Conservation (phyloP, 2,797 vertebrate genomes). For the Diplodus sargus region DNA sequence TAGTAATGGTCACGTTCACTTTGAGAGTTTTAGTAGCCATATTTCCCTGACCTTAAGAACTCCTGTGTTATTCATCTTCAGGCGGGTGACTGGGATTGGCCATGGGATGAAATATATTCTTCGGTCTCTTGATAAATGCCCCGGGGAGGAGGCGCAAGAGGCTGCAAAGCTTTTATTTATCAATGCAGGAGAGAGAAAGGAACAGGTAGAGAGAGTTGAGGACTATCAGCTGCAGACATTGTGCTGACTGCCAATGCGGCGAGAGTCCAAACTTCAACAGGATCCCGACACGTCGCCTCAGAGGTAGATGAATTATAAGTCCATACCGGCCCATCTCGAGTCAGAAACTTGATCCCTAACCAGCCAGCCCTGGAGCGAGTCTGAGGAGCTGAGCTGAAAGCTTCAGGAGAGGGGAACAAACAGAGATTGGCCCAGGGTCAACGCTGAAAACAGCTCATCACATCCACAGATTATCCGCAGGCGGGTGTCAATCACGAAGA, state of each 20-base stretch:
- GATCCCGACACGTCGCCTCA: slow-evolving; percentile 48
- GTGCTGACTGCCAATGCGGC: slow-evolving; percentile 71
- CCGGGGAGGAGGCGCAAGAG: slow-evolving; percentile 56
- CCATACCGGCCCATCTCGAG: slow-evolving; percentile 44
- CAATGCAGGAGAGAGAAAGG: slow-evolving; percentile 64
- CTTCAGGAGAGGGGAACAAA: slow-evolving; percentile 56
- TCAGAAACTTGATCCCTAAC: slow-evolving; percentile 64
- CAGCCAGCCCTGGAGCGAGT: slow-evolving; percentile 67
- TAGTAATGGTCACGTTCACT: slow-evolving; percentile 84
- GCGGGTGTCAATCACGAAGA: slow-evolving; percentile 72
- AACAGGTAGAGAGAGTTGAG: slow-evolving; percentile 58
- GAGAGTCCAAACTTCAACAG: slow-evolving; percentile 58
- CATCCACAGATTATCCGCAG: slow-evolving; percentile 69
- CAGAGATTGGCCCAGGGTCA: slow-evolving; percentile 68
- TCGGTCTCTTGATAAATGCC: slow-evolving; percentile 79
- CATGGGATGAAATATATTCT: slow-evolving; percentile 83
- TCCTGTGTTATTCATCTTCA: slow-evolving; percentile 82
- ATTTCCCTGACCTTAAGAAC: slow-evolving; percentile 84
- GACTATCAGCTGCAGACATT: slow-evolving; percentile 61
- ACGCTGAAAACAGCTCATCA: slow-evolving; percentile 68
- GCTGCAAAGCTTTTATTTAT: slow-evolving; percentile 79
- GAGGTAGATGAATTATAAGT: slow-evolving; percentile 69
- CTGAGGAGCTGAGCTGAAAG: slow-evolving; percentile 56
- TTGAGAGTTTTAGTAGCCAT: slow-evolving; percentile 85
- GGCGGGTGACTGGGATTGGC: slow-evolving; percentile 76